Conservation (phyloP, 2,113 vertebrate genomes). For the Pelecanoides urinatrix region DNA sequence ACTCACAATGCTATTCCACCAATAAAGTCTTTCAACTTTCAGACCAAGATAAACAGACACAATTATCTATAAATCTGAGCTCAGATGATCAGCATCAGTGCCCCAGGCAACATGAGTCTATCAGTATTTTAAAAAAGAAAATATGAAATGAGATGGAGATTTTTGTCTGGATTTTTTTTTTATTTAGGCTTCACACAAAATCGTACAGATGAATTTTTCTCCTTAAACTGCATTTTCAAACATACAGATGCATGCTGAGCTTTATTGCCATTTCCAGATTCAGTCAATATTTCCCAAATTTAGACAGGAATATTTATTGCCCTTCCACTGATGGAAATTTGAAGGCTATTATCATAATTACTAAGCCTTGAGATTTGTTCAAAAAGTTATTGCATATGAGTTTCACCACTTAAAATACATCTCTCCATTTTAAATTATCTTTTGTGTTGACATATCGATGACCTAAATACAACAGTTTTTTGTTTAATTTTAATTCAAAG, state of each 20-base stretch:
- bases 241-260: not conserved
- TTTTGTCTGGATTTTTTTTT: not conserved
- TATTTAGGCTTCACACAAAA: not conserved
- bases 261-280: constrained; percentile 48
- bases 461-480: constrained; percentile 31
- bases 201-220: not conserved
- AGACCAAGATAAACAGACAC: constrained; percentile 40
- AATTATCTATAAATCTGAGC: constrained; percentile 66
- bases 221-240: constrained; percentile 24
- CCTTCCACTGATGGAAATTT: constrained; percentile 47
- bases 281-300: constrained; percentile 62
- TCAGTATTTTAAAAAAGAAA: constrained; percentile 59
- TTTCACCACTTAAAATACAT: constrained; percentile 20
- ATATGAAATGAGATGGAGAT: not conserved
- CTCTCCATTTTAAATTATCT: constrained; percentile 37
- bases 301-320: constrained; percentile 51
- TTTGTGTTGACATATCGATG: constrained; percentile 50
- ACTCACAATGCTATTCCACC: not conserved
- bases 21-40: constrained; percentile 36
- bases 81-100: constrained; percentile 56
- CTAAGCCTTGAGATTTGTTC: constrained; percentile 43
- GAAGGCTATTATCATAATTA: constrained; percentile 62
- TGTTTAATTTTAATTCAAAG: constrained; percentile 67
- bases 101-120: not conserved
- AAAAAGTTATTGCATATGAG: constrained; percentile 44